Conservation (phyloP, 2,113 vertebrate species). For the Xenopus tropicalis region DNA sequence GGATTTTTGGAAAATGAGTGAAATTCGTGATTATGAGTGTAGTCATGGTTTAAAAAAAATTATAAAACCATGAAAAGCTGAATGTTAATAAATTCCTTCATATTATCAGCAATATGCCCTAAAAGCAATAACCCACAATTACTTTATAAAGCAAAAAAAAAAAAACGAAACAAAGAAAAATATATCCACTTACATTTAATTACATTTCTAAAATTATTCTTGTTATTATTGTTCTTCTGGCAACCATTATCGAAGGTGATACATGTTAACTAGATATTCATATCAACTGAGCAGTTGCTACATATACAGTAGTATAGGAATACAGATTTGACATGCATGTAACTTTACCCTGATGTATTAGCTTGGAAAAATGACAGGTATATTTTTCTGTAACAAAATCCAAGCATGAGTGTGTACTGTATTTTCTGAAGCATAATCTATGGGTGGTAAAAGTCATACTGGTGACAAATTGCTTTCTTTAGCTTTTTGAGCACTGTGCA, state of each 20-base stretch:
- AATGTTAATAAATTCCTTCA: no score
- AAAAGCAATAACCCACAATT: no score
- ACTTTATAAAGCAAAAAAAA: no score
- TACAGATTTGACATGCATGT: conserved; percentile 7
- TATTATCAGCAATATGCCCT: no score
- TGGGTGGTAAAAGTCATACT: conserved; percentile 7
- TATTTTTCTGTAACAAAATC: conserved; percentile 16
- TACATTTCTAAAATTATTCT: no score
- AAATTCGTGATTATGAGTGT: no score
- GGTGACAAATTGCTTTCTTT: not conserved
- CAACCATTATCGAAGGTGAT: not conserved
- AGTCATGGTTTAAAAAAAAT: no score
- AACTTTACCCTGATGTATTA: conserved; percentile 28
- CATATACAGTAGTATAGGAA: conserved; percentile 5
- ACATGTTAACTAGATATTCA: not conserved
- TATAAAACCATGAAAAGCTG: no score
- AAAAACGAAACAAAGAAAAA: no score
- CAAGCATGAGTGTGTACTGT: not conserved
- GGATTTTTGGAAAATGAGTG: no score
- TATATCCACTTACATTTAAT: no score
- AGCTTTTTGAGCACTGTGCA: not conserved
- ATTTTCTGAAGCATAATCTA: conserved; percentile 1
- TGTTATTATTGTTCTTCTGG: not conserved
- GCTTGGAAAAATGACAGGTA: conserved; percentile 1
- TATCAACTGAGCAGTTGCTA: conserved; percentile 8